Evolutionary conservation across 2,113 vertebrate species (phyloP).

Genomic region (Podarcis raffonei): DNA sequence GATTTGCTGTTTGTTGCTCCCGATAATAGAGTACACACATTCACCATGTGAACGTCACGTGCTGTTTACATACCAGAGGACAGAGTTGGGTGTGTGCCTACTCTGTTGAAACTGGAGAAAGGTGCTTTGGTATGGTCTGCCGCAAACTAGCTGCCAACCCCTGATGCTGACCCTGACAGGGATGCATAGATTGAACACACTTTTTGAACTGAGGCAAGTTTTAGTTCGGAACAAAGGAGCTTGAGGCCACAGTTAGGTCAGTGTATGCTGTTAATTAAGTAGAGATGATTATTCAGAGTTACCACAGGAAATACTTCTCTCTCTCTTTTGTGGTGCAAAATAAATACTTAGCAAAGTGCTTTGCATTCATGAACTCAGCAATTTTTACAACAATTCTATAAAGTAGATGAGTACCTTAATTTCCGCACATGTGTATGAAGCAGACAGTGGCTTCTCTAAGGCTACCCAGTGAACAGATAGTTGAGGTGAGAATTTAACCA

Average conservation of each 20-base stretch:
- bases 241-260: constrained; percentile 28
- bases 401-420: background rate
- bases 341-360: background rate
- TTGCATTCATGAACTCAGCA: background rate
- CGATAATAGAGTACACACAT: constrained; percentile 4
- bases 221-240: accelerated
- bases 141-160: background rate
- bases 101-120: background rate
- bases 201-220: constrained; percentile 11
- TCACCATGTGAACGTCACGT: background rate
- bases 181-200: background rate
- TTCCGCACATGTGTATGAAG: no score
- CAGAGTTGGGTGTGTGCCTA: background rate
- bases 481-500: background rate
- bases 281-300: background rate
- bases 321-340: background rate
- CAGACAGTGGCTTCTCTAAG: background rate
- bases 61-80: constrained; percentile 8
- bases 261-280: constrained; percentile 9
- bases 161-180: background rate
- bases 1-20: constrained; percentile 57
- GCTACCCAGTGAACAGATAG: background rate
- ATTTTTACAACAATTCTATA: background rate
- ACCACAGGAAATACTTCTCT: no score
- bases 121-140: background rate